A percentile compares a stretch with the other conserved stretches of the same genome.
These are phyloP conservation scores for Spodoptera litura DNA, from an alignment of 1,140 invertebrate genomes.

Conservation along the genomic window DNA sequence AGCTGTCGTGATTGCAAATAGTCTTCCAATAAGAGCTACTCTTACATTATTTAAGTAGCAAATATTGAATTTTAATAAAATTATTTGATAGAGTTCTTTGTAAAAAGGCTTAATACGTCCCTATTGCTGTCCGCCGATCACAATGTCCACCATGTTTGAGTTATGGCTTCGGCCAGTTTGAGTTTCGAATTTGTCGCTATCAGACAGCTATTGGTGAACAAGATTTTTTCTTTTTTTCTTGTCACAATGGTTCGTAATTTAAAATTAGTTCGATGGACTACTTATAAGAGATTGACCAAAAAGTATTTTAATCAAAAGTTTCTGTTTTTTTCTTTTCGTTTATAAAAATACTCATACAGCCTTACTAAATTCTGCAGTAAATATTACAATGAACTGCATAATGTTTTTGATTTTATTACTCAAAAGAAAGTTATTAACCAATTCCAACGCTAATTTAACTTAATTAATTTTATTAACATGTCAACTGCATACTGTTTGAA, in stretches of 20 bases:
- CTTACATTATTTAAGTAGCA: too few relatives aligned
- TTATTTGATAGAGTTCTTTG: slow-evolving; percentile 43
- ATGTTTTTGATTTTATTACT: neutral
- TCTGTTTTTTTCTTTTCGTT: too few relatives aligned
- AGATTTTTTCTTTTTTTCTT: slow-evolving; percentile 41
- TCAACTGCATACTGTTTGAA: neutral
- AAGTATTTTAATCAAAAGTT: slow-evolving; percentile 6
- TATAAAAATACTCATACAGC: too few relatives aligned
- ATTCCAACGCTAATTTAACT: neutral
- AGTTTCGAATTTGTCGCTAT: slow-evolving; percentile 42
- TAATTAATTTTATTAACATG: slow-evolving; percentile 6
- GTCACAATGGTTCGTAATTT: slow-evolving; percentile 22
- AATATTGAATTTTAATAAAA: slow-evolving; percentile 20
- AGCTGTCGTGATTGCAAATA: too few relatives aligned
- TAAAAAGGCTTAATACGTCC: slow-evolving; percentile 46
- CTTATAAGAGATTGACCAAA: slow-evolving; percentile 15
- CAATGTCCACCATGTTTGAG: slow-evolving; percentile 54
- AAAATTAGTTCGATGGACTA: slow-evolving; percentile 5
- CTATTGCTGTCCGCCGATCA: slow-evolving; percentile 10
- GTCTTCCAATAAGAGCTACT: too few relatives aligned
- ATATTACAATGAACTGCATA: neutral
- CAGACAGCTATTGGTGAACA: slow-evolving; percentile 24
- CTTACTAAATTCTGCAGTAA: neutral
- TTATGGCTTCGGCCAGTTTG: slow-evolving; percentile 51
- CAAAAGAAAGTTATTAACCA: neutral